A percentile compares a stretch with the other conserved stretches of the same genome.
Evolutionary conservation across 2,113 vertebrate species (phyloP).

Genomic region (Percopsis transmontana): DNA sequence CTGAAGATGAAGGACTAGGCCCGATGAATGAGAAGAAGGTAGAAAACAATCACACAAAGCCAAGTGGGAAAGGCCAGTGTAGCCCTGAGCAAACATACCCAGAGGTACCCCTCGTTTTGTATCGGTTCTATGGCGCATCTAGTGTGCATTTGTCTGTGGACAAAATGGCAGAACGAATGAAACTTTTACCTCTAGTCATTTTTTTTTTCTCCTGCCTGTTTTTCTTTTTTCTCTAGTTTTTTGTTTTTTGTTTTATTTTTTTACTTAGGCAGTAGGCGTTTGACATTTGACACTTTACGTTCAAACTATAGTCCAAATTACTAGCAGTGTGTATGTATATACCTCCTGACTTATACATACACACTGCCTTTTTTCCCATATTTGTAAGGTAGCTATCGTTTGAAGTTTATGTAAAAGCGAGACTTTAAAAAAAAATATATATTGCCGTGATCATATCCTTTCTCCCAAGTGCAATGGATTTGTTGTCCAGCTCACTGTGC

Average conservation of each 20-base stretch:
- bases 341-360: constrained; percentile 42
- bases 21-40: constrained; percentile 91
- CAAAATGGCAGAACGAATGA: constrained; percentile 51
- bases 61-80: constrained; percentile 99
- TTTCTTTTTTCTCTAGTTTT: neutral
- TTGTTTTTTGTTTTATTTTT: constrained; percentile 5
- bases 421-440: constrained; percentile 43
- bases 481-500: constrained; percentile 80
- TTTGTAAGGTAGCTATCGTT: constrained; percentile 36
- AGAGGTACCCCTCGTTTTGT: constrained; percentile 98
- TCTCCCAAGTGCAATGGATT: constrained; percentile 68
- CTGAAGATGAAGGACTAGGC: constrained; percentile 97
- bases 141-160: constrained; percentile 70
- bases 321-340: constrained; percentile 36
- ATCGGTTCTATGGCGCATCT: constrained; percentile 74
- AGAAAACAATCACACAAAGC: constrained; percentile 90
- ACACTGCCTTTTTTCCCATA: constrained; percentile 50
- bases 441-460: constrained; percentile 50
- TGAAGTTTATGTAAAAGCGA: constrained; percentile 50
- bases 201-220: constrained; percentile 43
- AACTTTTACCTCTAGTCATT: constrained; percentile 55
- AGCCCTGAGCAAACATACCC: constrained; percentile 96
- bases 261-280: too few relatives aligned
- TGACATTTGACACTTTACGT: constrained; percentile 30
- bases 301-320: constrained; percentile 18